Evolutionary conservation across 2,888 invertebrate species (phyloP).

Genomic region (Cosmia pyralina): DNA sequence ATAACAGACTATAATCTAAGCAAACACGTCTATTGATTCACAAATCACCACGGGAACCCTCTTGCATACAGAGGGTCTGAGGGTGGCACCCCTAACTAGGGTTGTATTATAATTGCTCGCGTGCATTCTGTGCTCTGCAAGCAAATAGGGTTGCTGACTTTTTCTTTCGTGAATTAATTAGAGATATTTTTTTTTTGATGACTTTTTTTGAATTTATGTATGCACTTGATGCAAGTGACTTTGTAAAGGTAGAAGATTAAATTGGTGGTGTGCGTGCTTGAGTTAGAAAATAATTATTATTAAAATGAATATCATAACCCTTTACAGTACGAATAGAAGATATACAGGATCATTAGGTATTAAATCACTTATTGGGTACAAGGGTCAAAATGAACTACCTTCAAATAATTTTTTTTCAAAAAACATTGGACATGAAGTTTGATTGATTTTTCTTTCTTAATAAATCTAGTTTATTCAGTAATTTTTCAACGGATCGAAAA

Average conservation of each 20-base stretch:
- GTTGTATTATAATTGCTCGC: constrained; percentile 85
- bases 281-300: background rate
- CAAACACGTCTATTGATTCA: constrained; percentile 66
- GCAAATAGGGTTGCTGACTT: constrained; percentile 60
- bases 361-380: too few relatives aligned
- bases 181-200: constrained; percentile 15
- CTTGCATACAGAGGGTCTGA: constrained; percentile 37
- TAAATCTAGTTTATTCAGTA: too few relatives aligned
- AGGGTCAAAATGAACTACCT: too few relatives aligned
- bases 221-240: constrained; percentile 7
- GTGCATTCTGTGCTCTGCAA: constrained; percentile 63
- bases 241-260: background rate
- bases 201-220: background rate
- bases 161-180: constrained; percentile 48
- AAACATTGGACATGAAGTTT: too few relatives aligned
- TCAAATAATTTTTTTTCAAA: too few relatives aligned
- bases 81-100: constrained; percentile 69
- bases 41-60: constrained; percentile 72
- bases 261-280: background rate
- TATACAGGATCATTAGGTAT: too few relatives aligned
- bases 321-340: background rate
- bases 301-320: too few relatives aligned
- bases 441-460: too few relatives aligned
- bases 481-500: too few relatives aligned
- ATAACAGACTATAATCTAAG: constrained; percentile 50